These are phyloP conservation scores for Taphrorychus bicolor DNA, from an alignment of 2,888 invertebrate genomes.

Conservation along the genomic window DNA sequence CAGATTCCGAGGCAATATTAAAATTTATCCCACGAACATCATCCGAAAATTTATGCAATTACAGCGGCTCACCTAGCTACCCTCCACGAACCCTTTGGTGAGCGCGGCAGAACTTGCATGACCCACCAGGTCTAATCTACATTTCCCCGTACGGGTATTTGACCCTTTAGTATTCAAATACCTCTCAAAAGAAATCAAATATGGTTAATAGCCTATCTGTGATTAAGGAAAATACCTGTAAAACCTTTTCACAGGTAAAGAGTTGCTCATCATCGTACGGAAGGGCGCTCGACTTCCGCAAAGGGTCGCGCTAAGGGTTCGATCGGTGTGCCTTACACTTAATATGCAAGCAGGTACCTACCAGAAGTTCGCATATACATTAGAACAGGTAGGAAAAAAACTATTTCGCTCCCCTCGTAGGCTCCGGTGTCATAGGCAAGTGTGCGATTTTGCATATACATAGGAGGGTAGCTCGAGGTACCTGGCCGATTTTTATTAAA, in stretches of 20 bases:
- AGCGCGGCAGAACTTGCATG: conserved; percentile 42
- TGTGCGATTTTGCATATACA: conserved; percentile 46
- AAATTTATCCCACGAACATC: conserved; percentile 59
- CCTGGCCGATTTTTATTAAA: conserved; percentile 56
- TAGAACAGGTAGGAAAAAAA: conserved; percentile 60
- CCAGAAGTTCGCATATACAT: conserved; percentile 58
- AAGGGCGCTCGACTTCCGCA: conserved; percentile 27
- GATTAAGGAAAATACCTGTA: conserved; percentile 51
- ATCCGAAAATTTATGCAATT: conserved; percentile 54
- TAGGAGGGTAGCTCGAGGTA: conserved; percentile 45
- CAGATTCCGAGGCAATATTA: conserved; percentile 48
- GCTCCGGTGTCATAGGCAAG: conserved; percentile 46
- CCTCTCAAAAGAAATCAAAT: conserved; percentile 57
- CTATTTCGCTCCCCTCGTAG: conserved; percentile 50
- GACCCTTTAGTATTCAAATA: conserved; percentile 60
- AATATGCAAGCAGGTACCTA: conserved; percentile 62
- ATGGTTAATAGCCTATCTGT: conserved; percentile 60
- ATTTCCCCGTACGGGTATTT: conserved; percentile 58
- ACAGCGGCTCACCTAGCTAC: conserved; percentile 47
- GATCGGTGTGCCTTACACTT: conserved; percentile 61
- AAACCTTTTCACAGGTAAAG: conserved; percentile 46
- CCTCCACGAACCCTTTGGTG: neutral
- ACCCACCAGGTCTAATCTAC: conserved; percentile 56
- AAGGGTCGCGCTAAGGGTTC: conserved; percentile 2
- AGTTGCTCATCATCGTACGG: conserved; percentile 42